These are phyloP conservation scores for Heterohyrax brucei DNA, from an alignment of 2,797 vertebrate genomes.

Conservation along the genomic window DNA sequence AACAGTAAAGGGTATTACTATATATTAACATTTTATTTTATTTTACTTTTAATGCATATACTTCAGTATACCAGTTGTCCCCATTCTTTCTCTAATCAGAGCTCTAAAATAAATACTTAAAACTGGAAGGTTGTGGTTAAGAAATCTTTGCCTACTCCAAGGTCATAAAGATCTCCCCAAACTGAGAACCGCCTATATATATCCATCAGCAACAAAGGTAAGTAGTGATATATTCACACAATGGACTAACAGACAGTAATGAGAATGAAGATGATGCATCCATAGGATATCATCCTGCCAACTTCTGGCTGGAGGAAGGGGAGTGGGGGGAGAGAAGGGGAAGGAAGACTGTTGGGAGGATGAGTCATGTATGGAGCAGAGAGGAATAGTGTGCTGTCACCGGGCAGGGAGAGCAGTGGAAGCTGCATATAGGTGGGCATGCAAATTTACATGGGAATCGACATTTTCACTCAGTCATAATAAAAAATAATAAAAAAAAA, in stretches of 20 bases:
- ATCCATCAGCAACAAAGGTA: not conserved
- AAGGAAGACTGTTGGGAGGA: too few relatives aligned
- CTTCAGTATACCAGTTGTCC: constrained; percentile 52
- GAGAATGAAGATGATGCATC: constrained; percentile 43
- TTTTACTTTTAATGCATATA: not conserved
- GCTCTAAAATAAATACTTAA: constrained; percentile 7
- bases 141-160: constrained; percentile 50
- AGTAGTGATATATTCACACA: not conserved
- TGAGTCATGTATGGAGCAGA: too few relatives aligned
- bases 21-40: not conserved
- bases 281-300: too few relatives aligned
- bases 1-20: constrained; percentile 42
- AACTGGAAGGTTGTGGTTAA: constrained; percentile 45
- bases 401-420: too few relatives aligned
- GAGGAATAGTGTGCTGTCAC: too few relatives aligned
- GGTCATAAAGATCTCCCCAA: constrained; percentile 60
- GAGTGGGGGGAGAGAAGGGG: too few relatives aligned
- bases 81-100: constrained; percentile 50
- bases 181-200: constrained; percentile 34
- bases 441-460: too few relatives aligned
- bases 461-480: too few relatives aligned
- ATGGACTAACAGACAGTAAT: constrained; percentile 6
- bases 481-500: not conserved
- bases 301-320: too few relatives aligned
- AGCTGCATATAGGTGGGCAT: too few relatives aligned